These are phyloP conservation scores for Coelopa frigida DNA, from an alignment of 1,140 invertebrate genomes.

Conservation along the genomic window DNA sequence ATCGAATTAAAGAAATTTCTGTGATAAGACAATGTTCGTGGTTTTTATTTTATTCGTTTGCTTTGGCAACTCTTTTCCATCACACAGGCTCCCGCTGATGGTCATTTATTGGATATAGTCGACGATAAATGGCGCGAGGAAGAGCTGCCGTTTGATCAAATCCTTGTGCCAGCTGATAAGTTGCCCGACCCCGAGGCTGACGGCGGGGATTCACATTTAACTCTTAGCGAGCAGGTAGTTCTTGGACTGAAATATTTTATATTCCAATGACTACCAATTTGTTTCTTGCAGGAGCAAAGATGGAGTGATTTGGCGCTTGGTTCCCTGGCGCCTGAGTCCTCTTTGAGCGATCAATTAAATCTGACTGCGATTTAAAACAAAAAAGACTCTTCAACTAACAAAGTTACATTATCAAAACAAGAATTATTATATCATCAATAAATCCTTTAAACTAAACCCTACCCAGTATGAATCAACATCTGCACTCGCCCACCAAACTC, in stretches of 20 bases:
- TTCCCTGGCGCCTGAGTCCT: slow-evolving; percentile 46
- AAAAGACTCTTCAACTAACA: slow-evolving; percentile 13
- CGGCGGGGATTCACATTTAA: slow-evolving; percentile 82
- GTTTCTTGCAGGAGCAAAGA: slow-evolving; percentile 57
- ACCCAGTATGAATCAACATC: slow-evolving; percentile 54
- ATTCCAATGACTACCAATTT: background rate
- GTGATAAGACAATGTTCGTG: slow-evolving; percentile 9
- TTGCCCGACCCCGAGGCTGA: slow-evolving; percentile 91
- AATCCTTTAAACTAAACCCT: slow-evolving; percentile 7
- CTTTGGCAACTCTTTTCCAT: slow-evolving; percentile 3
- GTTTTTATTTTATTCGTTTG: slow-evolving; percentile 13
- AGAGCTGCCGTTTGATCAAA: slow-evolving; percentile 81
- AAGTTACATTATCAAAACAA: background rate
- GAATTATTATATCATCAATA: background rate
- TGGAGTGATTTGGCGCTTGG: slow-evolving; percentile 75
- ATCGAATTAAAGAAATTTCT: too few species aligned
- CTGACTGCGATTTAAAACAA: slow-evolving; percentile 32
- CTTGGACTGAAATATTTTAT: background rate
- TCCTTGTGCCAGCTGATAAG: slow-evolving; percentile 78
- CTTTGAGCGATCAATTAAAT: slow-evolving; percentile 38
- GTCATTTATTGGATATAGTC: slow-evolving; percentile 77
- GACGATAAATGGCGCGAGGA: slow-evolving; percentile 85
- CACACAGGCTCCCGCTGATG: slow-evolving; percentile 54
- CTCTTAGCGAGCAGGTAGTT: slow-evolving; percentile 72
- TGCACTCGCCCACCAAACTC: slow-evolving; percentile 61